Evolutionary conservation across 2,888 invertebrate species (phyloP).

Genomic region (Ommatoiulus sabulosus): DNA sequence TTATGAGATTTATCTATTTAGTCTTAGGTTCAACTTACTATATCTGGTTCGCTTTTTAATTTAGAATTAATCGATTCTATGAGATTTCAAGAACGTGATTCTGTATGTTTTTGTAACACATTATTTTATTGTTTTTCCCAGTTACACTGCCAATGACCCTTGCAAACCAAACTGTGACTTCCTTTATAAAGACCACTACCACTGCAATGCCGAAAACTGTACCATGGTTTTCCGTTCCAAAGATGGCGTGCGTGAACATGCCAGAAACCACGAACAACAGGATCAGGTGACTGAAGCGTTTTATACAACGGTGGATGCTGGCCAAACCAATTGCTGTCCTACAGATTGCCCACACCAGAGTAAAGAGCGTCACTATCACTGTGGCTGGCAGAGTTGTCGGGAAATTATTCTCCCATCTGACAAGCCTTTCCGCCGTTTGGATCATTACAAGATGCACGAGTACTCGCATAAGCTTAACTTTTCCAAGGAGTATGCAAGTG

Average conservation of each 20-base stretch:
- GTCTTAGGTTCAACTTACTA: no score
- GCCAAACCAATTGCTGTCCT: constrained; percentile 72
- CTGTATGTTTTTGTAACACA: no score
- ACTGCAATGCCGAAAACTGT: constrained; percentile 84
- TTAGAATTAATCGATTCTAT: no score
- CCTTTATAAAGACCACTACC: constrained; percentile 85
- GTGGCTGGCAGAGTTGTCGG: constrained; percentile 86
- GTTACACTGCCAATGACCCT: constrained; percentile 69
- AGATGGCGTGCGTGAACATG: constrained; percentile 84
- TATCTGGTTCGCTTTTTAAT: no score
- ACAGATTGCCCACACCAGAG: constrained; percentile 78
- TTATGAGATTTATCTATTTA: no score
- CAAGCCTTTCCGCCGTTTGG: constrained; percentile 82
- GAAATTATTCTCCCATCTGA: constrained; percentile 82
- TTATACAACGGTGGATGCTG: constrained; percentile 75
- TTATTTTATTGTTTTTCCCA: constrained; percentile 53
- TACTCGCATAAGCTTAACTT: constrained; percentile 69
- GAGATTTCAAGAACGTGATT: no score
- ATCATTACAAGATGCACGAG: constrained; percentile 89
- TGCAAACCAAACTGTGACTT: constrained; percentile 73
- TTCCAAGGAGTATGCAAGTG: constrained; percentile 71
- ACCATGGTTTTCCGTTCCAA: constrained; percentile 75
- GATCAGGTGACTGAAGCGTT: constrained; percentile 85
- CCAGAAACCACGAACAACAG: constrained; percentile 86
- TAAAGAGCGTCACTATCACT: constrained; percentile 88